A percentile compares a stretch with the other conserved stretches of the same genome.
Evolutionary conservation across 1,140 invertebrate genomes (phyloP).

Genomic region (Anastrepha obliqua): DNA sequence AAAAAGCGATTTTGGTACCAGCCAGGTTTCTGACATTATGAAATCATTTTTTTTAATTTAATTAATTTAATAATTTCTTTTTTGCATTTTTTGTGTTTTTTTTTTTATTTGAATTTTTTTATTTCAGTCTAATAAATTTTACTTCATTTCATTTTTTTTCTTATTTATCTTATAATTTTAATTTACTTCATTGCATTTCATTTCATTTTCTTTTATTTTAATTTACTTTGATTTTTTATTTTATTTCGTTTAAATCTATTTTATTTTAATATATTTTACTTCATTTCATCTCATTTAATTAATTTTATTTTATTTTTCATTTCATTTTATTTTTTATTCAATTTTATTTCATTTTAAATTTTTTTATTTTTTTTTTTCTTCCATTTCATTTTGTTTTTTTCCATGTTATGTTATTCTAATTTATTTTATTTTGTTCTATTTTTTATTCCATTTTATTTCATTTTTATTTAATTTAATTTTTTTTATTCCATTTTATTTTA

Average conservation of each 20-base stretch:
- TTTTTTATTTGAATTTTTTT: too few species aligned
- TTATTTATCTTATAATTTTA: too few species aligned
- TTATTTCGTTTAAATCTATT: conserved; percentile 49
- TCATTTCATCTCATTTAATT: conserved; percentile 20
- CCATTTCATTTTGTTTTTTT: background rate
- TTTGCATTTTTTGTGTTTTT: too few species aligned
- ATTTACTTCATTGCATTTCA: too few species aligned
- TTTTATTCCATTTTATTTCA: conserved; percentile 11
- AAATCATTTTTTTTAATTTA: too few species aligned
- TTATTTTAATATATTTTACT: conserved; percentile 45
- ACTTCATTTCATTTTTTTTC: too few species aligned
- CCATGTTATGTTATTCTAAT: background rate
- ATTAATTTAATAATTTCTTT: too few species aligned
- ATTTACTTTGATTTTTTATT: background rate
- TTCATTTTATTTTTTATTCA: conserved; percentile 43
- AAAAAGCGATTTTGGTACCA: too few species aligned
- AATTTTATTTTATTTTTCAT: conserved; percentile 26
- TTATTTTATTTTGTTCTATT: conserved; percentile 30
- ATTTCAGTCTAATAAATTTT: too few species aligned
- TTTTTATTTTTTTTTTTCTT: background rate
- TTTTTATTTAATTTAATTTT: too few species aligned
- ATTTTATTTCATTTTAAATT: conserved; percentile 13
- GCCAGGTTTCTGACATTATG: too few species aligned
- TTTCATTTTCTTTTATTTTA: background rate
- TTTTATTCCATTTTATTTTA: conserved; percentile 34